phyloP scores from a whole-genome alignment of 2,113 vertebrate species.

The Hoplias malabaricus region DNA sequence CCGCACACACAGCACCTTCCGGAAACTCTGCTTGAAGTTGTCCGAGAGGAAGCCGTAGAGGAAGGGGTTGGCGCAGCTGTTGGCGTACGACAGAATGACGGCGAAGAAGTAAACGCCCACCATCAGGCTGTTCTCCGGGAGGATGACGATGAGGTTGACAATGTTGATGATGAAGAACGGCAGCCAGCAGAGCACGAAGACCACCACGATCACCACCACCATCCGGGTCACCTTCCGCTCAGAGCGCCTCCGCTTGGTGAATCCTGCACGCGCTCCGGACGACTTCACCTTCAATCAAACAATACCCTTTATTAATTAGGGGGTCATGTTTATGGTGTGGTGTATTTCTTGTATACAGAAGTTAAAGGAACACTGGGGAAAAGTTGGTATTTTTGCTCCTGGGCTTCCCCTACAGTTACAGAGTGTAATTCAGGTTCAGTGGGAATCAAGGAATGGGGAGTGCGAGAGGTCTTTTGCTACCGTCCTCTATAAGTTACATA shows the following conservation, averaged over 20 bases:
- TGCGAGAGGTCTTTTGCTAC: too few relatives aligned
- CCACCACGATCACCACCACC: constrained; percentile 93
- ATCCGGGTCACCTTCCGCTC: constrained; percentile 90
- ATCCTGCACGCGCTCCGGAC: constrained; percentile 77
- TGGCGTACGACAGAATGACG: constrained; percentile 89
- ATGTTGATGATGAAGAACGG: constrained; percentile 93
- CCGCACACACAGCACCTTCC: constrained; percentile 84
- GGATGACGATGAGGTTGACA: constrained; percentile 85
- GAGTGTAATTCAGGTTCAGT: too few relatives aligned
- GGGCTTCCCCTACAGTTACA: too few relatives aligned
- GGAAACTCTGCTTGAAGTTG: constrained; percentile 93
- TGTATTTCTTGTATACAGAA: too few relatives aligned
- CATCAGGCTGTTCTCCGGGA: constrained; percentile 82
- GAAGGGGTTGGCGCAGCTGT: constrained; percentile 94
- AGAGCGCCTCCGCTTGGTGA: constrained; percentile 80
- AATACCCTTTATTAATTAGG: too few relatives aligned
- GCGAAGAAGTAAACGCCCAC: constrained; percentile 87
- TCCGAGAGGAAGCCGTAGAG: constrained; percentile 92
- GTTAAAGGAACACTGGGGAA: too few relatives aligned
- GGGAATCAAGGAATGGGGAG: too few relatives aligned
- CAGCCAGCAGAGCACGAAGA: constrained; percentile 93
- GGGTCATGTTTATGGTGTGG: too few relatives aligned
- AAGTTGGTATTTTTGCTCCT: too few relatives aligned
- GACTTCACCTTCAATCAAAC: constrained; percentile 78
- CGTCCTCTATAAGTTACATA: too few relatives aligned